These are phyloP conservation scores for Hemichromis elongatus DNA, from an alignment of 2,113 vertebrate genomes.

Conservation along the genomic window DNA sequence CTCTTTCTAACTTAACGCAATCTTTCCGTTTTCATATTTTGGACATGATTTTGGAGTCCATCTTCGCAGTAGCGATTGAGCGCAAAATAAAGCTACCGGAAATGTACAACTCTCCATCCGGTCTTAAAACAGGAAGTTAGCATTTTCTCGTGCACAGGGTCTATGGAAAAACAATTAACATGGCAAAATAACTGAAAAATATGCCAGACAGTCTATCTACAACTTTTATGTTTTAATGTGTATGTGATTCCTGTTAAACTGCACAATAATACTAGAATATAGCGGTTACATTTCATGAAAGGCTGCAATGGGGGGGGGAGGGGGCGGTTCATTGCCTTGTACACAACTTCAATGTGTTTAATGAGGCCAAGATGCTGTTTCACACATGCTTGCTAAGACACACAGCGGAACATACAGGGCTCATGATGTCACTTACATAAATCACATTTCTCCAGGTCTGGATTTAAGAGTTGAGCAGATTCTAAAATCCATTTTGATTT, in stretches of 20 bases:
- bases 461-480: conserved; percentile 63
- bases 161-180: background rate
- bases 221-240: background rate
- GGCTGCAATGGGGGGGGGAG: background rate
- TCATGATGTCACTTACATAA: conserved; percentile 57
- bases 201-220: background rate
- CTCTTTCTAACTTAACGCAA: too few relatives aligned
- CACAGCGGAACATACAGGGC: conserved; percentile 20
- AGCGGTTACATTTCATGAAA: conserved; percentile 12
- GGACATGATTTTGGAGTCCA: too few relatives aligned
- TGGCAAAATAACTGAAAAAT: background rate
- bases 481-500: conserved; percentile 74
- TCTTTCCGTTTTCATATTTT: too few relatives aligned
- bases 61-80: too few relatives aligned
- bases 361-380: conserved; percentile 53
- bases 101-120: too few relatives aligned
- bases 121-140: too few relatives aligned
- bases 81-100: too few relatives aligned
- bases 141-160: too few relatives aligned
- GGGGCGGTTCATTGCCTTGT: background rate
- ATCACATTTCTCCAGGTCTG: conserved; percentile 58
- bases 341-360: conserved; percentile 42
- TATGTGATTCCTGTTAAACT: conserved; percentile 15
- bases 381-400: conserved; percentile 40
- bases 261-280: conserved; percentile 2